Conservation (phyloP, 53 echinoderm and acorn worm species). For the Holothuria leucospilota region DNA sequence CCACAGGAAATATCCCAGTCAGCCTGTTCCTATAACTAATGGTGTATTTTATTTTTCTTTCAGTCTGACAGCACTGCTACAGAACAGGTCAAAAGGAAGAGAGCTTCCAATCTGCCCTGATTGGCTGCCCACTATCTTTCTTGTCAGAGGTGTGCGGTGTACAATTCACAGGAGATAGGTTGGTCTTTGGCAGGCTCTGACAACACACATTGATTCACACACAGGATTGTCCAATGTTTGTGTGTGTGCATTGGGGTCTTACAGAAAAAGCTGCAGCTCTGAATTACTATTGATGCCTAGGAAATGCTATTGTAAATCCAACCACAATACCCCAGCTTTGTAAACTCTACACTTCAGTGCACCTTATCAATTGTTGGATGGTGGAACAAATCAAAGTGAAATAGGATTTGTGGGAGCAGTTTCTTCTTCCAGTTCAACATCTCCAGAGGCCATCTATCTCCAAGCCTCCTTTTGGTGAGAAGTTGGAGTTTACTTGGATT, state of each 20-base stretch:
- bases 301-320: slow-evolving; percentile 22
- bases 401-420: slow-evolving; percentile 4
- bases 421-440: neutral
- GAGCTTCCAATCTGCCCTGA: slow-evolving; percentile 14
- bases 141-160: slow-evolving; percentile 9
- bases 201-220: neutral
- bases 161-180: neutral
- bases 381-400: slow-evolving; percentile 5
- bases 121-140: slow-evolving; percentile 25
- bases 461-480: slow-evolving; percentile 8
- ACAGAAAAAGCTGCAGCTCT: too few species aligned
- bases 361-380: slow-evolving; percentile 6
- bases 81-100: slow-evolving; percentile 47
- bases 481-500: slow-evolving; percentile 10
- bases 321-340: slow-evolving; percentile 19
- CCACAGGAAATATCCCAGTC: slow-evolving; percentile 38
- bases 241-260: slow-evolving; percentile 14
- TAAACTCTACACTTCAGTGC: slow-evolving; percentile 15
- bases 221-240: slow-evolving; percentile 1
- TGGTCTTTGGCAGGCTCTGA: too few species aligned
- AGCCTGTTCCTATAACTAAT: slow-evolving; percentile 16
- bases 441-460: slow-evolving; percentile 1
- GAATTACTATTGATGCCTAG: neutral
- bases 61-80: slow-evolving; percentile 26
- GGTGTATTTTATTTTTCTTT: slow-evolving; percentile 38